Evolutionary conservation across 2,888 invertebrate species (phyloP).

Genomic region (Aplocera efformata): DNA sequence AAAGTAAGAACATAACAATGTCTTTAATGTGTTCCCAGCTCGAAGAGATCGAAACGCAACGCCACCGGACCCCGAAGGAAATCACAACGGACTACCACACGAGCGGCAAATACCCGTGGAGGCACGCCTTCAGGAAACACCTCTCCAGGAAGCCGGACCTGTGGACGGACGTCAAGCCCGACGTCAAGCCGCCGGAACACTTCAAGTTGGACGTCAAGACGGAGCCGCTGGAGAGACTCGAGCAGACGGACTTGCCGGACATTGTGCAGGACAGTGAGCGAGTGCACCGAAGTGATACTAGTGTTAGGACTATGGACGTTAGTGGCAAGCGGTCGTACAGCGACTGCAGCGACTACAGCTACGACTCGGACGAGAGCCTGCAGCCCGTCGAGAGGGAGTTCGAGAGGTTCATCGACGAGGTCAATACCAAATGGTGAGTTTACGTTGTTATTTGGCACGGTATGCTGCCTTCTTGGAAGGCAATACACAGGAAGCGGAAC

Average conservation of each 20-base stretch:
- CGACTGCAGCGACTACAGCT: slow-evolving; percentile 59
- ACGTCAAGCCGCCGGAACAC: slow-evolving; percentile 20
- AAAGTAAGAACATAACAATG: too few species aligned
- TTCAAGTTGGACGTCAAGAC: slow-evolving; percentile 17
- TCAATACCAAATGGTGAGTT: slow-evolving; percentile 72
- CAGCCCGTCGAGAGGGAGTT: slow-evolving; percentile 69
- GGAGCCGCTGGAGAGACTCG: slow-evolving; percentile 21
- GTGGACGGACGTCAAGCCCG: slow-evolving; percentile 38
- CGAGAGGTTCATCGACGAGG: slow-evolving; percentile 65
- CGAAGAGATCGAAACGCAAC: slow-evolving; percentile 58
- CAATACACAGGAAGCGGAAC: too few species aligned
- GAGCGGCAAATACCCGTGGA: slow-evolving; percentile 65
- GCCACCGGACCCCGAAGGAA: slow-evolving; percentile 62
- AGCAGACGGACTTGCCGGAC: slow-evolving; percentile 32
- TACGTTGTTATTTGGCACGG: too few species aligned
- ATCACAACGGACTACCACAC: slow-evolving; percentile 65
- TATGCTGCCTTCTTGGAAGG: too few species aligned
- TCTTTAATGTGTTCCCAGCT: slow-evolving; percentile 39
- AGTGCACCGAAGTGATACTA: slow-evolving; percentile 27
- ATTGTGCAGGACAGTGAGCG: slow-evolving; percentile 36
- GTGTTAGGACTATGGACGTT: slow-evolving; percentile 32
- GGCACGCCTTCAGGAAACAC: slow-evolving; percentile 64
- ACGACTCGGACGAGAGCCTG: slow-evolving; percentile 64
- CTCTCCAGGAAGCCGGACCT: slow-evolving; percentile 52
- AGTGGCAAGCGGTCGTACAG: slow-evolving; percentile 61